phyloP scores from a whole-genome alignment of 2,888 invertebrate species.

The Amphipyra tragopoginis region DNA sequence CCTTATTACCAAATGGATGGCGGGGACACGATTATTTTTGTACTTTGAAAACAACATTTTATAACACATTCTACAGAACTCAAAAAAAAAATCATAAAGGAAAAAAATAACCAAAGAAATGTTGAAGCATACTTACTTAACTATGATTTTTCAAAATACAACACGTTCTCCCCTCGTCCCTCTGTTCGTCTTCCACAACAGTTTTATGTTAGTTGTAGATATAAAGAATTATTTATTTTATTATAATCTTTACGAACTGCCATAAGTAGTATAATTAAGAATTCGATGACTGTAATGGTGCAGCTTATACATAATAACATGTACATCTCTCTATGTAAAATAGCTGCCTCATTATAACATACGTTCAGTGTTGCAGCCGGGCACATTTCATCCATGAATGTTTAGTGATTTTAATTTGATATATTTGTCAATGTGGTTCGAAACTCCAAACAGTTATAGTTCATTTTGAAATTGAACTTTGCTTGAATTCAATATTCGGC shows the following conservation, averaged over 20 bases:
- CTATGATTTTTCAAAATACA: conserved; percentile 16
- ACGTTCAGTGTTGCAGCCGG: conserved; percentile 2
- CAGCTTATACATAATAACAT: conserved; percentile 8
- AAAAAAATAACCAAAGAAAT: conserved; percentile 59
- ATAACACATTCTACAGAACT: conserved; percentile 8
- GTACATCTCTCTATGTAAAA: conserved; percentile 5
- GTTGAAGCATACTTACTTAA: conserved; percentile 13
- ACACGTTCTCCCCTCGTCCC: too few relatives aligned
- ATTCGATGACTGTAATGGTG: conserved; percentile 38
- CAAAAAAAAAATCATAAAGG: conserved; percentile 16
- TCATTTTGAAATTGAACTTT: too few relatives aligned
- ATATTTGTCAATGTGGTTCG: not conserved
- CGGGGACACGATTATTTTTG: conserved; percentile 8
- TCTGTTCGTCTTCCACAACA: conserved; percentile 23
- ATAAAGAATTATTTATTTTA: conserved; percentile 81
- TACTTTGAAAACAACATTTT: conserved; percentile 3
- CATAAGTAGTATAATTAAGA: conserved; percentile 80
- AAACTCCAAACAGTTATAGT: too few relatives aligned
- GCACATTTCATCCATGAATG: not conserved
- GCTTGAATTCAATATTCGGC: not conserved
- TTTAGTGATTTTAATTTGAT: not conserved
- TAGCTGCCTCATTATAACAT: conserved; percentile 15
- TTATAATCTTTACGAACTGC: conserved; percentile 78
- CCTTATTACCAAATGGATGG: conserved; percentile 25
- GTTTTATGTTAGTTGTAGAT: conserved; percentile 49